phyloP scores from a whole-genome alignment of 2,888 invertebrate genomes.

The Leptopterna dolabrata region DNA sequence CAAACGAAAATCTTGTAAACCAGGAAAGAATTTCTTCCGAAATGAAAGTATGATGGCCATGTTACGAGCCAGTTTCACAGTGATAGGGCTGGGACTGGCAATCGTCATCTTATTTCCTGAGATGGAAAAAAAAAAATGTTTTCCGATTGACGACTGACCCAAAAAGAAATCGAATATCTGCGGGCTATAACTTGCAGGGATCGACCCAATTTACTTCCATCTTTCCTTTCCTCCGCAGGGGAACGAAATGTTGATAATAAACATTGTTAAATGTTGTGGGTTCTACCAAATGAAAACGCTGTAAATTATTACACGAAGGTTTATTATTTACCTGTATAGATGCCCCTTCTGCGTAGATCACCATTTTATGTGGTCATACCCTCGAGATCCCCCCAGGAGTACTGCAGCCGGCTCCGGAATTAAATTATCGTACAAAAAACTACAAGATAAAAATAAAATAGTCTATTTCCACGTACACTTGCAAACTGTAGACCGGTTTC shows the following conservation, averaged over 20 bases:
- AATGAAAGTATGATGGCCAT: background rate
- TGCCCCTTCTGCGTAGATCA: no score
- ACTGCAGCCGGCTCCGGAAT: no score
- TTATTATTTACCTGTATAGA: no score
- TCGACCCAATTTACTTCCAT: background rate
- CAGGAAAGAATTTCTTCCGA: background rate
- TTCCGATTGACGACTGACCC: background rate
- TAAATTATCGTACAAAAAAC: no score
- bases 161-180: background rate
- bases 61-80: background rate
- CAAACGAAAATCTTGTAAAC: background rate
- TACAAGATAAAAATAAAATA: no score
- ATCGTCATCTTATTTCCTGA: background rate
- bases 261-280: background rate
- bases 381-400: no score
- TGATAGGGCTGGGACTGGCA: background rate
- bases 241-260: background rate
- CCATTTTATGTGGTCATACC: no score
- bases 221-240: background rate
- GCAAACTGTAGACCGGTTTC: no score
- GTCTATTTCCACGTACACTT: no score
- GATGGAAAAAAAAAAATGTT: background rate
- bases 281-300: no score
- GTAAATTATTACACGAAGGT: no score
- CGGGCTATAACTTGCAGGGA: background rate